Percentiles rank a stretch among this genome's conserved stretches.
Evolutionary conservation across 2,113 vertebrate genomes (phyloP).

Genomic region (Spilogale gracilis): DNA sequence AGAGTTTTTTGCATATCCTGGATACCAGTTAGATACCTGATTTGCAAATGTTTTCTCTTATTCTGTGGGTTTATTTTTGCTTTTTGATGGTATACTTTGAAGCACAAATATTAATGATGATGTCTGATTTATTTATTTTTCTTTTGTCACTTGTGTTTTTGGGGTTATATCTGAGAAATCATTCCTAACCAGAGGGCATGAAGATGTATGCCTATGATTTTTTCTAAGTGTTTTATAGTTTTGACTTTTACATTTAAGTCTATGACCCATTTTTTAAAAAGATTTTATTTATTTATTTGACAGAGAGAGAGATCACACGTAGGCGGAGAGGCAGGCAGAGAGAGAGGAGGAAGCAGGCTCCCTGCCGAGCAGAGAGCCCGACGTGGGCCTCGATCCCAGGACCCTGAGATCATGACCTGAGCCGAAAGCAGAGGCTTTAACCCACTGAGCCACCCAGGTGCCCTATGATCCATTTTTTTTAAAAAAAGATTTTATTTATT

Average conservation of each 20-base stretch:
- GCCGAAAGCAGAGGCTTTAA: no score
- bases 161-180: conserved; percentile 10
- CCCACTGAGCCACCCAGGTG: no score
- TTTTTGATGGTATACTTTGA: neutral
- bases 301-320: no score
- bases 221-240: neutral
- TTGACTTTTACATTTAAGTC: neutral
- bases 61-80: neutral
- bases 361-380: no score
- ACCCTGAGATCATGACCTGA: no score
- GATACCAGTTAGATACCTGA: neutral
- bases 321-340: no score
- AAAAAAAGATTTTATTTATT: no score
- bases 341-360: no score
- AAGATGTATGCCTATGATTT: neutral
- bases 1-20: neutral
- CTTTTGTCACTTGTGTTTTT: conserved; percentile 28
- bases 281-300: no score
- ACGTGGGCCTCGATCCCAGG: no score
- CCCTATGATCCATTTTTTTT: no score
- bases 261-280: neutral
- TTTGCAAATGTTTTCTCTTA: neutral
- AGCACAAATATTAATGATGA: conserved; percentile 1
- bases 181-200: neutral
- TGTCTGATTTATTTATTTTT: neutral